These are phyloP conservation scores for Drosophila teissieri DNA, from an alignment of 1,140 invertebrate species.

Conservation along the genomic window DNA sequence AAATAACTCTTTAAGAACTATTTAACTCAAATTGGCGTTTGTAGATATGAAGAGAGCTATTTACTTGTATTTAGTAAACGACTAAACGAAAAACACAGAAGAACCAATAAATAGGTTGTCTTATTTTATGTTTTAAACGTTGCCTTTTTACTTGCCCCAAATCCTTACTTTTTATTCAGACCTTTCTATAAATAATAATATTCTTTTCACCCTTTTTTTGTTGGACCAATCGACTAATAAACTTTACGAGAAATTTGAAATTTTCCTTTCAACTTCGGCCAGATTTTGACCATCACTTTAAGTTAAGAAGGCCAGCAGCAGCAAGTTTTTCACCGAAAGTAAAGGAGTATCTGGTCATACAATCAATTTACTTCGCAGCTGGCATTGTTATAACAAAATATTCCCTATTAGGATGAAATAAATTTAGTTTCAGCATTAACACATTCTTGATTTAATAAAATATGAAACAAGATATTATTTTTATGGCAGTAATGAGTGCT, in stretches of 20 bases:
- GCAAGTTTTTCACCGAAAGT: constrained; percentile 29
- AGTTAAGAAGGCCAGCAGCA: constrained; percentile 33
- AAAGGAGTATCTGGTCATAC: not conserved
- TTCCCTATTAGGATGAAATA: not conserved
- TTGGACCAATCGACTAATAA: constrained; percentile 29
- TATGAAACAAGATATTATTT: too few species aligned
- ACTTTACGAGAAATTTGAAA: constrained; percentile 34
- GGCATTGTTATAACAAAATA: too few species aligned
- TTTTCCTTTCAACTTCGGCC: constrained; percentile 43
- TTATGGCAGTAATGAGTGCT: not conserved
- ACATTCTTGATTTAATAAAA: not conserved
- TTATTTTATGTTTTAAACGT: too few species aligned
- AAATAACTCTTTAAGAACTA: too few species aligned
- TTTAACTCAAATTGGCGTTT: too few species aligned
- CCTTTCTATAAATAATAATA: constrained; percentile 16
- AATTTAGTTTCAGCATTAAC: not conserved
- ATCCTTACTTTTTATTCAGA: not conserved
- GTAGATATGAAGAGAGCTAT: too few species aligned
- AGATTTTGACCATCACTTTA: constrained; percentile 53
- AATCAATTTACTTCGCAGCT: too few species aligned
- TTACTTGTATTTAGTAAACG: too few species aligned
- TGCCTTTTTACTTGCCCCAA: not conserved
- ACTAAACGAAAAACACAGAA: too few species aligned
- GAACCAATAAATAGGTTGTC: too few species aligned
- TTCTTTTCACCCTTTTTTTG: constrained; percentile 1